Evolutionary conservation across 2,888 invertebrate species (phyloP).

Genomic region (Campopleginae sp.): DNA sequence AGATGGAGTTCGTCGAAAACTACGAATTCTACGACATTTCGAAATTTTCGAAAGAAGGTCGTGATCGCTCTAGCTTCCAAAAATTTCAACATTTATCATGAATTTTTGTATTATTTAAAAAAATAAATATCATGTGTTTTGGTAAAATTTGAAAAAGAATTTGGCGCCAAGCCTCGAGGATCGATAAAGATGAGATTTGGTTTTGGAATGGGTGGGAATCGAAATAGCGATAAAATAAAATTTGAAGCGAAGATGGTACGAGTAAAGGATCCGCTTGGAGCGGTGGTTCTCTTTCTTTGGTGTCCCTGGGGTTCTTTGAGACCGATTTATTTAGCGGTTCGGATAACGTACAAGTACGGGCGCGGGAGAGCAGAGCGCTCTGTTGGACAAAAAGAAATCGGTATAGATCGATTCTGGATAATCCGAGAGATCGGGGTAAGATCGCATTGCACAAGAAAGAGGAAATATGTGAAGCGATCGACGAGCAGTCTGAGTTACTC

Average conservation of each 20-base stretch:
- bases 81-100: no score
- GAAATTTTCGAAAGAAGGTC: no score
- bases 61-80: no score
- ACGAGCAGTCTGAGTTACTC: conserved; percentile 74
- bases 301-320: neutral
- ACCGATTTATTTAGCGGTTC: conserved; percentile 33
- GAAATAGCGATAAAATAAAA: neutral
- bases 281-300: conserved; percentile 19
- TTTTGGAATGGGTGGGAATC: neutral
- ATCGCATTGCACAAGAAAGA: conserved; percentile 75
- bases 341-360: neutral
- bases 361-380: neutral
- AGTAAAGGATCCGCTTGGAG: neutral
- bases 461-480: conserved; percentile 65
- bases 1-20: no score
- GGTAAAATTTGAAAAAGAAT: no score
- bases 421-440: conserved; percentile 60
- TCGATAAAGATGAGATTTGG: neutral
- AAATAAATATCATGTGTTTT: no score
- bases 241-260: neutral
- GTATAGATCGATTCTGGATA: conserved; percentile 71
- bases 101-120: no score
- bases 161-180: no score
- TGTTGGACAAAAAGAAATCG: conserved; percentile 40
- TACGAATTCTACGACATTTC: no score